Base-by-base conservation (phyloP, 2,888 invertebrate genomes). In the Tipula confusa region DNA sequence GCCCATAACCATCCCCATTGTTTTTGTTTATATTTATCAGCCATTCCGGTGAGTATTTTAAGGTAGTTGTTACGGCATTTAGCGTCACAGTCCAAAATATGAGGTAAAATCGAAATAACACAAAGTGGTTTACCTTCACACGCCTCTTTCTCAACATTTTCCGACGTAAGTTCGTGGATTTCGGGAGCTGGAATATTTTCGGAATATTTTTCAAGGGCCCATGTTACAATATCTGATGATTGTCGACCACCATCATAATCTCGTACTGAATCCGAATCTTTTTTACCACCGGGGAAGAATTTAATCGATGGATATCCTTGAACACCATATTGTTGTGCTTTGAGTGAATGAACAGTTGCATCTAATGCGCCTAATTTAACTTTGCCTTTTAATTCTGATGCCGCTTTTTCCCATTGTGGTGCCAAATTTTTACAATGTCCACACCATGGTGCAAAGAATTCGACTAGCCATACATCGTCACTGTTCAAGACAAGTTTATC, bases 1-100 rank as follows among this genome's bases (percentile, higher is more conserved):
- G 96, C 90, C 99, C 99, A 99, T 11, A 96, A 91, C 98, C 98
- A 99, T 93, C 98, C 98, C 98, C 98, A 98, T 91, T 94, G 92
- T 89, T 97, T 97, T 90, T 94, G 94, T 91, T 98, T 98, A 91
- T 94, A 98, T 88, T 97, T 97, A 84, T 97, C 97, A 0, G 95
- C 97, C 85, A 97, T 92, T 0, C 91, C 90, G 15, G 91, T 92
- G 3, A 99, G 91, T 1, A 93, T 92, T 38, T 92, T 88, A 83
- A 99, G 88, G 90, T 98, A 98, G n/a, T 93, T 91, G 89, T 96
- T 96, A 84, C 99, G 93, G 88, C 99, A 99, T 64, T 95, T 92
- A 0, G 98, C 95, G 89, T 97, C 95, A 88, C 99, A 99, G 90
- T 99, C 99, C 43, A 98, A 92, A 87, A 99, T 97, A 88, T 98